A percentile compares a stretch with the other conserved stretches of the same genome.
Evolutionary conservation across 1,140 invertebrate genomes (phyloP).

Genomic region (Drosophila elegans): DNA sequence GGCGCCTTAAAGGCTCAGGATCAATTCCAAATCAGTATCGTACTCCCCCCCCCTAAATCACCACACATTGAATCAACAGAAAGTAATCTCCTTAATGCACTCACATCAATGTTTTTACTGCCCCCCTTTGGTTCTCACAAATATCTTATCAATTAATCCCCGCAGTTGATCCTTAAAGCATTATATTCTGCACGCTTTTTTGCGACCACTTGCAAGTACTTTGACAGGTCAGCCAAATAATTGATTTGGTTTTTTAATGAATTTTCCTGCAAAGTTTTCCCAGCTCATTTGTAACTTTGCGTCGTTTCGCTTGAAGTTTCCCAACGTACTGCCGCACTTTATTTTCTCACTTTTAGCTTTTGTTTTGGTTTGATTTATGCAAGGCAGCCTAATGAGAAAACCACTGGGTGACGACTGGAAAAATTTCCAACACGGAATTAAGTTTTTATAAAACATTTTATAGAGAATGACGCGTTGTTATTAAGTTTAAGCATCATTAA

Average conservation of each 20-base stretch:
- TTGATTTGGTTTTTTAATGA: slow-evolving; percentile 70
- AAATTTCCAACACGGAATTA: slow-evolving; percentile 1
- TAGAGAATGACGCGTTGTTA: background rate
- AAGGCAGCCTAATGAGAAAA: slow-evolving; percentile 71
- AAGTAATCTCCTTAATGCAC: slow-evolving; percentile 38
- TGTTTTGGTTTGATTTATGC: slow-evolving; percentile 73
- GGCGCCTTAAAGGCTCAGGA: slow-evolving; percentile 55
- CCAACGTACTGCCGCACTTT: slow-evolving; percentile 8
- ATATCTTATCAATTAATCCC: slow-evolving; percentile 35
- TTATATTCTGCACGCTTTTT: background rate
- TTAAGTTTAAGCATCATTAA: no score
- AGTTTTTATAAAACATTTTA: background rate
- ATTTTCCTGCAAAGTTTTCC: slow-evolving; percentile 39
- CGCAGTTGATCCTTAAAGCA: slow-evolving; percentile 29
- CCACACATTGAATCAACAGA: slow-evolving; percentile 14
- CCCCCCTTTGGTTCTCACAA: background rate
- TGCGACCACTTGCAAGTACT: background rate
- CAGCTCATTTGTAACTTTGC: slow-evolving; percentile 23
- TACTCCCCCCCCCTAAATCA: no score
- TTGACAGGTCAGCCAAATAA: slow-evolving; percentile 48
- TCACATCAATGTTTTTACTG: slow-evolving; percentile 36
- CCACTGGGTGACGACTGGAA: slow-evolving; percentile 52
- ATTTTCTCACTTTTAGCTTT: slow-evolving; percentile 43
- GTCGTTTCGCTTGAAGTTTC: slow-evolving; percentile 6
- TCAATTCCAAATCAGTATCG: slow-evolving; percentile 6